Base-by-base conservation (phyloP, 2,888 invertebrate genomes). In the Nebria salina region DNA sequence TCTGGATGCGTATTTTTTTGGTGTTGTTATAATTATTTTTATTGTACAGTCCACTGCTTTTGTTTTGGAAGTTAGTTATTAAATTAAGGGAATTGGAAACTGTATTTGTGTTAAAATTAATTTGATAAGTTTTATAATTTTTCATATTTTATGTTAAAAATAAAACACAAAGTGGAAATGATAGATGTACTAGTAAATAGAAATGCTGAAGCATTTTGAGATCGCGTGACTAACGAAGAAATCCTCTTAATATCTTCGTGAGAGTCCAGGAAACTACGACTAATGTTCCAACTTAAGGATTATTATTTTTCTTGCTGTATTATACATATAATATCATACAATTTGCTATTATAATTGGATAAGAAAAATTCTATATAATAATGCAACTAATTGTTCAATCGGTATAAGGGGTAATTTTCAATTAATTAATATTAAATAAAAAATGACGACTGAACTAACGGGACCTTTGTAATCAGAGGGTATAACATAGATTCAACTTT, bases 221-320 rank as follows among this genome's bases (percentile, higher is more conserved):
- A 54, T 54, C 54, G 54, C 54, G 54, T 54, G 54, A 54, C 54
- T 54, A 54, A 8, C 11, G 54, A 54, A 54, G 54, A 8, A 54
- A 54, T 54, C 54, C 54, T 54, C 54, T 54, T 54, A 54, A 54
- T 54, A 54, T 54, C 54, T 54, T 54, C 54, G 54, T 54, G 54
- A 54, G 54, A 54, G 54, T 54, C 54, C 54, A 54, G 54, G 54
- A 54, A 54, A 54, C 54, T 54, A 11, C 11, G 7, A 54, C 13
- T 54, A 54, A 54, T 54, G 54, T 54, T 13, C 6, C 8, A 54
- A 54, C 54, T 54, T 54, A 54, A 54, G 54, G 54, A 54, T 54
- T 54, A 7, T 54, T 11, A 54, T 54, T 54, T 54, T 54, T 54
- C 54, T 54, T 8, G 13, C 6, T 11, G 8, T 54, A 54, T 6